Base-by-base conservation (phyloP, 2,113 vertebrate species). In the Prochilodus magdalenae region DNA sequence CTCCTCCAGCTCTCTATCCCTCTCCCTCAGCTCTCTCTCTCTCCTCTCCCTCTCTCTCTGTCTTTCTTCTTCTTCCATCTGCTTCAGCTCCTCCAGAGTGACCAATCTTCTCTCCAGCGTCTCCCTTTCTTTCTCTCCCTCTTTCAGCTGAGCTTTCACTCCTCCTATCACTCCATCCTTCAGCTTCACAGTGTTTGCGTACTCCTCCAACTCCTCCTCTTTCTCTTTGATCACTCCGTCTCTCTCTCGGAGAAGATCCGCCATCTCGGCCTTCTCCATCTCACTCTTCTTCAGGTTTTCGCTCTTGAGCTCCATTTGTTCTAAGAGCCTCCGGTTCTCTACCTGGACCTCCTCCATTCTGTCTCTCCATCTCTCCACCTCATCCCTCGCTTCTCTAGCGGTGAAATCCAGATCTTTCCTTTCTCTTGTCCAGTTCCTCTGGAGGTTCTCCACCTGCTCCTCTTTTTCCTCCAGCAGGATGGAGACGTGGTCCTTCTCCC, bases 131-230 rank as follows among this genome's bases (percentile, higher is more conserved):
- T 81, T 49, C 63, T 87, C 81, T 57, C 81, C 79, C 44, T 79
- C 60, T 66, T 79, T 49, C 29, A 40, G 7, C 71, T 94, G 90
- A 60, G 87, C 86, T 20, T 85, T 49, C 40, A 94, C 82, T n/a
- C 62, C 72, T 55, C 82, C 85, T 47, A 85, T 55, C 24, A 73
- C 73, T 24, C 36, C 72, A 47, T 88, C 79, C 40, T 82, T 78
- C 0, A 44, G 26, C 47, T 72, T 22, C 57, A 84, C 7, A 26
- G 69, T 76, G 1, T 5, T 36, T 49, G 49, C 80, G 22, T 75
- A 65, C 27, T 83, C 75, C 13, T 67, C 72, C 0, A 77, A 66
- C 62, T 67, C 76, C 29, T 63, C 59, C 14, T 59, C 51, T 12
- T 33, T 85, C 51, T 36, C 73, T 47, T 33, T 24, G 30, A 87